Evolutionary conservation across 2,113 vertebrate species (phyloP).

Genomic region (Jacana jacana): DNA sequence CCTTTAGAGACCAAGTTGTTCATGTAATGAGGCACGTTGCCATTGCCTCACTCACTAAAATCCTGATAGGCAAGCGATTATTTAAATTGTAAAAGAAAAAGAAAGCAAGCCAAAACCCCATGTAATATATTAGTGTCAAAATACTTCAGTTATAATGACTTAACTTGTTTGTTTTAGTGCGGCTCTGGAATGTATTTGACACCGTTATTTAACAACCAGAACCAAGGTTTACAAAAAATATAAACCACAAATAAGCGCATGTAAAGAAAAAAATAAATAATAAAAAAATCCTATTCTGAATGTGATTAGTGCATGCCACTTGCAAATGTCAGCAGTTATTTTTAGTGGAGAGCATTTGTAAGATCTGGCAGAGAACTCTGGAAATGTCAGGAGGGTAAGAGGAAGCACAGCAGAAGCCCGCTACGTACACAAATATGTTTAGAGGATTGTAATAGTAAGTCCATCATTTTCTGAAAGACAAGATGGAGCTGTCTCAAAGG

Average conservation of each 20-base stretch:
- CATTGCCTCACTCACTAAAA: neutral
- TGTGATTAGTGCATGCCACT: slow-evolving; percentile 36
- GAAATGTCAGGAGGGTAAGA: slow-evolving; percentile 52
- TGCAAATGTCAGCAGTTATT: slow-evolving; percentile 50
- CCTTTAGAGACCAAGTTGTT: neutral
- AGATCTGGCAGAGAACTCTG: slow-evolving; percentile 33
- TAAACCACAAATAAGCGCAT: neutral
- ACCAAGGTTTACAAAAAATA: neutral
- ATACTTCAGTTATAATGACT: neutral
- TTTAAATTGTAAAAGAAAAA: neutral
- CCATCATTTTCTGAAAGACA: neutral
- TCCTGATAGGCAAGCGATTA: neutral
- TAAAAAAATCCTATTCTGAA: neutral
- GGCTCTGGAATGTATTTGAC: neutral
- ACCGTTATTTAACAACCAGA: neutral
- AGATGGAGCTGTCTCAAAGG: neutral
- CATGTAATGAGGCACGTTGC: neutral
- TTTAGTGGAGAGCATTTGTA: slow-evolving; percentile 41
- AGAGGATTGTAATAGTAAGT: neutral
- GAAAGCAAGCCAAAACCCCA: neutral
- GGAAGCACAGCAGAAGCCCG: neutral
- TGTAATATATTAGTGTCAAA: neutral
- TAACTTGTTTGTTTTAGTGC: neutral
- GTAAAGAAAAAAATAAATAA: slow-evolving; percentile 11
- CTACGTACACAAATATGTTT: neutral